Percentiles rank a stretch among this genome's conserved stretches.
phyloP scores from a whole-genome alignment of 2,888 invertebrate genomes.

The Eristalis intricaria region DNA sequence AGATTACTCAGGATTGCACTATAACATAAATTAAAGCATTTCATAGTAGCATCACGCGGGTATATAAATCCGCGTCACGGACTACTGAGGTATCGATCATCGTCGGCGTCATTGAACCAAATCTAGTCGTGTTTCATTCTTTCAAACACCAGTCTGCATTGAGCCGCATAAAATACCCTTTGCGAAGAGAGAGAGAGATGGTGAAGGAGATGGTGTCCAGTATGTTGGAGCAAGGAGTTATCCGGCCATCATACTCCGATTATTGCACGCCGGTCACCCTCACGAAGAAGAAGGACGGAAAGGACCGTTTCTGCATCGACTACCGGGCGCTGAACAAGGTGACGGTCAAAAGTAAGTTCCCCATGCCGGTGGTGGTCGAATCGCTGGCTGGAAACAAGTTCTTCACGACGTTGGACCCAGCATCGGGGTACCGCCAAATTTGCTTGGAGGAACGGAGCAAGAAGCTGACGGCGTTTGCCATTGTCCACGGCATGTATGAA shows the following conservation, averaged over 20 bases:
- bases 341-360: conserved; percentile 1
- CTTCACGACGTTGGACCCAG: no score
- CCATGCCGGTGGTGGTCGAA: neutral
- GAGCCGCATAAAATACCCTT: neutral
- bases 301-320: conserved; percentile 9
- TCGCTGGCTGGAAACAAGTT: neutral
- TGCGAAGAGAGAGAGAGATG: neutral
- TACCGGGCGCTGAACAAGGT: neutral
- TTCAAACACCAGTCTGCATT: no score
- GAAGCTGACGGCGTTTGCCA: neutral
- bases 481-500: neutral
- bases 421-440: no score
- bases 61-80: no score
- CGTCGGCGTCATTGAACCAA: no score
- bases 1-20: no score
- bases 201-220: neutral
- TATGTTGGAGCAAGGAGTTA: conserved; percentile 10
- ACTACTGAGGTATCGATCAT: no score
- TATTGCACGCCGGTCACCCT: conserved; percentile 3
- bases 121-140: no score
- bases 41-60: no score
- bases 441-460: neutral
- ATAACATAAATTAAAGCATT: no score
- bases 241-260: conserved; percentile 7
- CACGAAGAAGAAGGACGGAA: conserved; percentile 14